These are phyloP conservation scores for Pangasius krempfi DNA, from an alignment of 2,797 vertebrate species.

Conservation along the genomic window DNA sequence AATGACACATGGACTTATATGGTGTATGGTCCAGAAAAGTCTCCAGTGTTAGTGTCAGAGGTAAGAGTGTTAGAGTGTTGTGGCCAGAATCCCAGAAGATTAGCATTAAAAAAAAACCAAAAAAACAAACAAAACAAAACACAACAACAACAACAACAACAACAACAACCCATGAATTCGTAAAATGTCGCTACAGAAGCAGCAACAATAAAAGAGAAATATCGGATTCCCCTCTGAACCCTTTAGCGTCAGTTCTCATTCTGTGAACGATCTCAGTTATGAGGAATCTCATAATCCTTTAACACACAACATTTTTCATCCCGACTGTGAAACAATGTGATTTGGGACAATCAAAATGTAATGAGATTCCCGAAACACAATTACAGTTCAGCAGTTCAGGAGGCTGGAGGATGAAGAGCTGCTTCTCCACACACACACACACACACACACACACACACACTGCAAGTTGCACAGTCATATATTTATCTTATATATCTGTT, in stretches of 20 bases:
- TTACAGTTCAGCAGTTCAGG: slow-evolving; percentile 48
- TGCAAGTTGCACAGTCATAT: background rate
- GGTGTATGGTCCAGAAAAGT: background rate
- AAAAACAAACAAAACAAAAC: background rate
- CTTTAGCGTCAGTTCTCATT: slow-evolving; percentile 17
- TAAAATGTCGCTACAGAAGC: background rate
- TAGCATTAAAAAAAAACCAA: no score
- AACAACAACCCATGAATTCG: slow-evolving; percentile 1
- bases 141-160: background rate
- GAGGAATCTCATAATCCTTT: slow-evolving; percentile 39
- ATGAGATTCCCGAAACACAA: slow-evolving; percentile 54
- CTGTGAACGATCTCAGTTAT: slow-evolving; percentile 13
- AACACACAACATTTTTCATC: slow-evolving; percentile 51
- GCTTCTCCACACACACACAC: slow-evolving; percentile 31
- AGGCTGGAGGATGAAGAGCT: slow-evolving; percentile 11
- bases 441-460: background rate
- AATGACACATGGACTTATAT: background rate
- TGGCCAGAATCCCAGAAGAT: no score
- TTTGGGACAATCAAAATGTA: slow-evolving; percentile 55
- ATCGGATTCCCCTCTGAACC: slow-evolving; percentile 16
- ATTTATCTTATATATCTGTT: background rate
- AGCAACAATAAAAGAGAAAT: slow-evolving; percentile 18
- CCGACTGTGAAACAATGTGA: slow-evolving; percentile 43
- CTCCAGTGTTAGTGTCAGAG: background rate
- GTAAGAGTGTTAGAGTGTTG: no score